Conservation (phyloP, 2,888 invertebrate species). For the Caenorhabditis angaria region DNA sequence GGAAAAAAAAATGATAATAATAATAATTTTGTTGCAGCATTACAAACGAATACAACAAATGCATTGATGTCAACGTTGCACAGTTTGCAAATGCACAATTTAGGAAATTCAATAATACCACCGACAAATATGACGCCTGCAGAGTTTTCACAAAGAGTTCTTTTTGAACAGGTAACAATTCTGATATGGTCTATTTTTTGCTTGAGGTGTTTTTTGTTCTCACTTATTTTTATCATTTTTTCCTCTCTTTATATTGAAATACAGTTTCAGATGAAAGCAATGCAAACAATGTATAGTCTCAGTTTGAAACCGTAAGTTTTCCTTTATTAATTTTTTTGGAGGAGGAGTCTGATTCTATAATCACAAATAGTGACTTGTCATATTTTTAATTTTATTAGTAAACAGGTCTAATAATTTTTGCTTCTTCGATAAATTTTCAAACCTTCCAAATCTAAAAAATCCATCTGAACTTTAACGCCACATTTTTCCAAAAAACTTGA, state of each 20-base stretch:
- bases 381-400: too few species aligned
- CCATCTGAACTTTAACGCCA: too few species aligned
- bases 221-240: background rate
- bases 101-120: slow-evolving; percentile 24
- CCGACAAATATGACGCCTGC: slow-evolving; percentile 16
- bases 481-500: too few species aligned
- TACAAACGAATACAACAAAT: slow-evolving; percentile 26
- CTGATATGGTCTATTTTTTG: too few species aligned
- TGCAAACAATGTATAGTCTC: slow-evolving; percentile 24
- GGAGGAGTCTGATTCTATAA: too few species aligned
- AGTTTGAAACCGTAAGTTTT: slow-evolving; percentile 6
- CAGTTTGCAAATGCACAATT: slow-evolving; percentile 33
- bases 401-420: too few species aligned
- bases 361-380: too few species aligned
- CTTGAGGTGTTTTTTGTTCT: too few species aligned
- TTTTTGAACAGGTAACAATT: slow-evolving; percentile 28
- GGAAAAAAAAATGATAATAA: too few species aligned
- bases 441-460: too few species aligned
- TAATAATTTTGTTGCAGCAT: slow-evolving; percentile 15
- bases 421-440: too few species aligned
- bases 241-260: background rate
- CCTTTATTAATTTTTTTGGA: too few species aligned
- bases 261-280: slow-evolving; percentile 33
- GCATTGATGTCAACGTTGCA: slow-evolving; percentile 43
- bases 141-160: slow-evolving; percentile 27